Base-by-base conservation (phyloP, 2,113 vertebrate genomes). In the Scomber scombrus region DNA sequence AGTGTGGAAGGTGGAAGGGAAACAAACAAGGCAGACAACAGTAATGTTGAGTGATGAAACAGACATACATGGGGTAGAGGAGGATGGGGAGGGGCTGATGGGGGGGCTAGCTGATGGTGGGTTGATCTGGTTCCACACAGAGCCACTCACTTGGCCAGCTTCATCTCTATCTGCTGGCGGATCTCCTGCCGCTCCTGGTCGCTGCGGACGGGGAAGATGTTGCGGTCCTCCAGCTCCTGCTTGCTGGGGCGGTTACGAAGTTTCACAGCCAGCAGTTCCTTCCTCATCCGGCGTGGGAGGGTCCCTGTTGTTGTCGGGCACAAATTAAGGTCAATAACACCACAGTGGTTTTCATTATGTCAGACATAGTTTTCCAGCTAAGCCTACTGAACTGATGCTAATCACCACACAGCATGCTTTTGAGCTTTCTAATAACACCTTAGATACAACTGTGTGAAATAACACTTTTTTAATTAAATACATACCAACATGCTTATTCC, bases 141-240 rank as follows among this genome's bases (percentile, higher is more conserved):
- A 78, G 69, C 31, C 4, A 96, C 97, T 98, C 94, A 99, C 97
- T 98, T 99, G 81, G 97, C 97, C 72, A 99, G 96, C 86, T 97
- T 98, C 94, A 96, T 96, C 85, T 99, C 98, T 3, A 99, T 99
- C 95, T 99, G 98, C 92, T 99, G 98, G 55, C 98, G 96, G 81
- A 98, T 97, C 79, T 98, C 97, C 95, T 97, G 97, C 2, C 98
- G 91, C 82, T 99, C 98, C 87, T 97, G 97, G 16, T 98, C 97
- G 0, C 97, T 98, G 85, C 97, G 96, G 66, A 95, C 91, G 3
- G 98, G 98, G 94, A 99, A 99, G 89, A 99, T 98, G 89, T 99
- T 99, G 71, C 97, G 94, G 84, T 99, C 98, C 87, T 99, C 97
- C 88, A 99, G 91, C 86, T 99, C 98, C 92, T 98, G 97, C 87